Evolutionary conservation across 2,113 vertebrate genomes (phyloP).

Genomic region (Clarias magur): DNA sequence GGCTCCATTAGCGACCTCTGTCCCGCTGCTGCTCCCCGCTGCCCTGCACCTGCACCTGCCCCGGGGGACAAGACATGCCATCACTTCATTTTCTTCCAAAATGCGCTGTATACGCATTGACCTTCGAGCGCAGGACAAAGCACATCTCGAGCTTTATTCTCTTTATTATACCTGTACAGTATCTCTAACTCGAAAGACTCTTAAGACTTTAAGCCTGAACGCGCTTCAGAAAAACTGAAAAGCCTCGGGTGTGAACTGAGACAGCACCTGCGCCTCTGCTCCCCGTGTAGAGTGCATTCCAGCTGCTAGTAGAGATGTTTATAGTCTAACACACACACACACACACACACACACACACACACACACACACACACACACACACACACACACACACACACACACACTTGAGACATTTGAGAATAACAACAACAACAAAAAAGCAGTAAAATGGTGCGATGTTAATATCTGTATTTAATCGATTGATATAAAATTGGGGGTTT

Average conservation of each 20-base stretch:
- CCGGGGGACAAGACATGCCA: slow-evolving; percentile 74
- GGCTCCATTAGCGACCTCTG: slow-evolving; percentile 67
- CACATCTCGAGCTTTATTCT: slow-evolving; percentile 64
- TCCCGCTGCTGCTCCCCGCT: slow-evolving; percentile 8
- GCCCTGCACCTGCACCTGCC: slow-evolving; percentile 53
- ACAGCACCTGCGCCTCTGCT: slow-evolving; percentile 74
- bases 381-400: slow-evolving; percentile 44
- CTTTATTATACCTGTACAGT: slow-evolving; percentile 73
- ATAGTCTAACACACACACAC: slow-evolving; percentile 48
- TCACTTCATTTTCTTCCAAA: slow-evolving; percentile 66
- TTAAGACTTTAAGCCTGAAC: slow-evolving; percentile 24
- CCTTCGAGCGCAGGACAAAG: slow-evolving; percentile 65
- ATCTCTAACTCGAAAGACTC: slow-evolving; percentile 56
- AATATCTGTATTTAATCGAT: slow-evolving; percentile 61
- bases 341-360: slow-evolving; percentile 54
- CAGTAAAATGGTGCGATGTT: slow-evolving; percentile 71
- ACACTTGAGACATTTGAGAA: slow-evolving; percentile 53
- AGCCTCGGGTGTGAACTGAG: slow-evolving; percentile 58
- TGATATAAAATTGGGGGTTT: slow-evolving; percentile 43
- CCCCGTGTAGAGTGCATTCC: slow-evolving; percentile 68
- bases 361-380: slow-evolving; percentile 39
- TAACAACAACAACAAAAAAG: slow-evolving; percentile 55
- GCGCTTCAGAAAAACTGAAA: slow-evolving; percentile 63
- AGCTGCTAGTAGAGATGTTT: slow-evolving; percentile 71
- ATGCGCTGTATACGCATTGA: slow-evolving; percentile 67